Evolutionary conservation across 2,888 invertebrate genomes (phyloP).

Genomic region (Beris morrisii): DNA sequence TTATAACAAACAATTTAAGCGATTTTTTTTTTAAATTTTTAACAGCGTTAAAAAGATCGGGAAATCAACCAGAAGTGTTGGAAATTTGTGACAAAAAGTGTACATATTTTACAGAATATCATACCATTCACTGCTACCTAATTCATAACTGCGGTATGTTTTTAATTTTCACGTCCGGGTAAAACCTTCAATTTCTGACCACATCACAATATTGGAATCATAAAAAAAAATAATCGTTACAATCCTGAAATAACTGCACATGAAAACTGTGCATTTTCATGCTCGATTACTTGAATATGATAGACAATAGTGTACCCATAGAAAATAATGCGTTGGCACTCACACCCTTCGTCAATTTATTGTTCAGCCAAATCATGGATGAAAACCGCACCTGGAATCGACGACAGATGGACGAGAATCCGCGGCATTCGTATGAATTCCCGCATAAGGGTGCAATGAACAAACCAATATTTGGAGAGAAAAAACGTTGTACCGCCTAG

Average conservation of each 20-base stretch:
- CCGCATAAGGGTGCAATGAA: conserved; percentile 26
- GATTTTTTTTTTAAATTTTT: too few species aligned
- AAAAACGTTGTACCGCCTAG: too few species aligned
- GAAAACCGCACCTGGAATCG: conserved; percentile 28
- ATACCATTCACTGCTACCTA: too few species aligned
- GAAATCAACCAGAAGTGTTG: too few species aligned
- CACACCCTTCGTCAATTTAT: conserved; percentile 21
- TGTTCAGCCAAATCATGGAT: conserved; percentile 24
- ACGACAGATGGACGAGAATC: conserved; percentile 23
- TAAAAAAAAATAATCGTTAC: conserved; percentile 7
- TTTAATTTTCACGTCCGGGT: too few species aligned
- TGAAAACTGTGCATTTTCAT: conserved; percentile 27
- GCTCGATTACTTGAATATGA: conserved; percentile 22
- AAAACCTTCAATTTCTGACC: not conserved
- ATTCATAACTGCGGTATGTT: too few species aligned
- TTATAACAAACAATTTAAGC: too few species aligned
- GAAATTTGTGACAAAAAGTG: too few species aligned
- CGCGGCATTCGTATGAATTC: conserved; percentile 7
- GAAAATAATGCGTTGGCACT: conserved; percentile 1
- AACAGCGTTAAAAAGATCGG: too few species aligned
- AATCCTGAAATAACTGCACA: conserved; percentile 12
- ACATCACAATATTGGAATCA: not conserved
- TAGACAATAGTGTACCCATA: conserved; percentile 19
- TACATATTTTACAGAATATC: too few species aligned
- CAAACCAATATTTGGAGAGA: too few species aligned